phyloP scores from a whole-genome alignment of 2,888 invertebrate genomes.

The Watsonalla cultraria region DNA sequence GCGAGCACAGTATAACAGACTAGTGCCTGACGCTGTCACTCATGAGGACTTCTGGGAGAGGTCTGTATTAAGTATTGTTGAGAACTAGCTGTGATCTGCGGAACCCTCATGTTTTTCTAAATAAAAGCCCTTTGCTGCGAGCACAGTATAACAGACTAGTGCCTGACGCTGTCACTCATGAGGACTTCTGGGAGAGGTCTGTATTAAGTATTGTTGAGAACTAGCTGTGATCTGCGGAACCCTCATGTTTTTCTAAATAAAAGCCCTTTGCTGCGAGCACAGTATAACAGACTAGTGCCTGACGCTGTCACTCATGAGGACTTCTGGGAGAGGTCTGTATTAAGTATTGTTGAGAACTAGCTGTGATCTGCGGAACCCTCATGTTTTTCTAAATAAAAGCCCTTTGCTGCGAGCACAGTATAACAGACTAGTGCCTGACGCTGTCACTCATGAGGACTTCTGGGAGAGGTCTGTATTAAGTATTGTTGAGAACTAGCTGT shows the following conservation, averaged over 20 bases:
- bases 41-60: conserved; percentile 87
- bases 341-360: too few species aligned
- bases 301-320: conserved; percentile 83
- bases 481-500: too few species aligned
- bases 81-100: conserved; percentile 36
- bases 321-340: conserved; percentile 81
- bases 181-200: conserved; percentile 84
- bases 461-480: conserved; percentile 77
- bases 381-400: too few species aligned
- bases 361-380: conserved; percentile 42
- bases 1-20: conserved; percentile 79
- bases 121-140: conserved; percentile 74
- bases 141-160: conserved; percentile 83
- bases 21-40: conserved; percentile 85
- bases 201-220: too few species aligned
- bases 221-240: conserved; percentile 40
- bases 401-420: conserved; percentile 80
- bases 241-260: too few species aligned
- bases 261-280: conserved; percentile 74
- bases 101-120: conserved; percentile 43
- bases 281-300: conserved; percentile 84
- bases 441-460: conserved; percentile 85
- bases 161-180: conserved; percentile 83
- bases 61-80: neutral
- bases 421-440: conserved; percentile 83